phyloP scores from a whole-genome alignment of 2,113 vertebrate genomes.

The Diglossa brunneiventris region DNA sequence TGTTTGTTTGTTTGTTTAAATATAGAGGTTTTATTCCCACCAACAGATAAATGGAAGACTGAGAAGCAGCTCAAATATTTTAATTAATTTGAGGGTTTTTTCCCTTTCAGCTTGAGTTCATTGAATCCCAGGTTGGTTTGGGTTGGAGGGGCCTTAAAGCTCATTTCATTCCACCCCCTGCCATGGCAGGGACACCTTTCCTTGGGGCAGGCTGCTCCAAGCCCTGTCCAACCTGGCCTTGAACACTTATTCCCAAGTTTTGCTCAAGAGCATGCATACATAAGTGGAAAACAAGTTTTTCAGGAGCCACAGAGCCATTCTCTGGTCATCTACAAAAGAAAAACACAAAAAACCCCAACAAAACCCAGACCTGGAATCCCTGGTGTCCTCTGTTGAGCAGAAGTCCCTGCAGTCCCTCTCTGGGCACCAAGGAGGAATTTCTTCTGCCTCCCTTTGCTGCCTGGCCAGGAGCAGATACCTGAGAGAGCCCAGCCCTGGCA shows the following conservation, averaged over 20 bases:
- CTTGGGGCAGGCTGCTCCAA: background rate
- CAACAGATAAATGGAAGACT: background rate
- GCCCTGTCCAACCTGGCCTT: background rate
- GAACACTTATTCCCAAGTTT: background rate
- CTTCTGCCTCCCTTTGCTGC: background rate
- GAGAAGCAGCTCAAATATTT: background rate
- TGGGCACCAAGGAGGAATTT: background rate
- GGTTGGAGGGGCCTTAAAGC: background rate
- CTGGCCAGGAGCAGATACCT: background rate
- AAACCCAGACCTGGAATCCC: background rate
- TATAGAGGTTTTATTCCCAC: background rate
- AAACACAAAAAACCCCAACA: fast-evolving
- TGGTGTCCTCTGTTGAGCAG: background rate
- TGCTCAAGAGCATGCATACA: background rate
- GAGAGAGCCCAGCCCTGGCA: background rate
- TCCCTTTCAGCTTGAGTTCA: background rate
- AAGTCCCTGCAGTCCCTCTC: background rate
- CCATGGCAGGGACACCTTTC: background rate
- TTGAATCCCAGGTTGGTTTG: background rate
- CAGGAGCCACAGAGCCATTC: background rate
- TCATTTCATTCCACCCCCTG: background rate
- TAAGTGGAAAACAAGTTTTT: background rate
- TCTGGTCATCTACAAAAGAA: background rate
- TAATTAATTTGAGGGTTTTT: background rate
- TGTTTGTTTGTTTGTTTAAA: background rate